These are phyloP conservation scores for Tyto alba DNA, from an alignment of 2,113 vertebrate species.

Conservation along the genomic window DNA sequence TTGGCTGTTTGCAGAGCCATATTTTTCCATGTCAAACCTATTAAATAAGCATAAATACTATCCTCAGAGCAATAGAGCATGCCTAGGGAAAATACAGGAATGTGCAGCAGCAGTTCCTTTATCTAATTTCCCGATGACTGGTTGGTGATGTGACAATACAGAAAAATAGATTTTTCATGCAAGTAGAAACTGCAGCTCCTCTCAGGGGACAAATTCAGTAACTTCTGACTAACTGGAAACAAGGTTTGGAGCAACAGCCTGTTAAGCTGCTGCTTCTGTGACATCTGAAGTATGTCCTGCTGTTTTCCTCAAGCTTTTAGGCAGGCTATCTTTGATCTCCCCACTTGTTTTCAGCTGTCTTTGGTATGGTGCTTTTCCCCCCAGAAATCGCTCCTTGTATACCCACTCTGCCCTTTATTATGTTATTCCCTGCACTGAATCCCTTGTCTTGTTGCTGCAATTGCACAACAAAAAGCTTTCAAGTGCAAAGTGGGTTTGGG, in stretches of 20 bases:
- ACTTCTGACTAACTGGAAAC: neutral
- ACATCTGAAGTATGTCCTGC: neutral
- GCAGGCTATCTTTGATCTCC: neutral
- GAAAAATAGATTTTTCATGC: neutral
- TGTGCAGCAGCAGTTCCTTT: neutral
- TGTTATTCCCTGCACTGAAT: neutral
- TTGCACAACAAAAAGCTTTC: neutral
- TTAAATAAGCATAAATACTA: neutral
- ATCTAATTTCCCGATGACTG: neutral
- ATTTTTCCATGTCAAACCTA: neutral
- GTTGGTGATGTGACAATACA: neutral
- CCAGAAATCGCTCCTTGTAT: neutral
- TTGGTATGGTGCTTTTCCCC: neutral
- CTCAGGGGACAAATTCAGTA: neutral
- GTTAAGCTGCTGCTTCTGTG: neutral
- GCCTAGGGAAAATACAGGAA: neutral
- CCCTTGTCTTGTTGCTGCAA: neutral
- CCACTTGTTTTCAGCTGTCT: neutral
- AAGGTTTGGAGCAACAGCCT: neutral
- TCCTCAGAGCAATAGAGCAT: neutral
- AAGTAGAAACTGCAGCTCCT: neutral
- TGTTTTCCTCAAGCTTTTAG: neutral
- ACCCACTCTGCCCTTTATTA: neutral
- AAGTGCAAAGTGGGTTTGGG: neutral
- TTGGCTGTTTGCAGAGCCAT: neutral